Conservation (phyloP, 2,113 vertebrate species). For the Sterna hirundo region DNA sequence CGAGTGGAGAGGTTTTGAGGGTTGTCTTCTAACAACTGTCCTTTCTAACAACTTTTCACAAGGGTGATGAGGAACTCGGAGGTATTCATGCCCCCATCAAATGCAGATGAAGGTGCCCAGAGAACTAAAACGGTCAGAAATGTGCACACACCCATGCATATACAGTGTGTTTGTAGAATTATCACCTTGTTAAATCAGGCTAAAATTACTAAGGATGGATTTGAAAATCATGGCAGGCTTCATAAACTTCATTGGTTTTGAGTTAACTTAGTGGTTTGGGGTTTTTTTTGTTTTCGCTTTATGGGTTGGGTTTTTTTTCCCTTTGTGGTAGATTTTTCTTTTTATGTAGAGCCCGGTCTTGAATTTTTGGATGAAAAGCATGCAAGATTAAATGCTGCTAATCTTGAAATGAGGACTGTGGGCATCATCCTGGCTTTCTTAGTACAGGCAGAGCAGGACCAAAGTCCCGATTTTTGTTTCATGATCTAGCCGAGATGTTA, state of each 20-base stretch:
- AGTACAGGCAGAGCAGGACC: neutral
- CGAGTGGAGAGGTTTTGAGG: neutral
- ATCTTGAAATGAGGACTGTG: neutral
- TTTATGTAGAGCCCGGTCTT: neutral
- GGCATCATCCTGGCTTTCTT: neutral
- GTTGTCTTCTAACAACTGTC: neutral
- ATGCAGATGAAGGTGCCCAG: neutral
- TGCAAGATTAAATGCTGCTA: neutral
- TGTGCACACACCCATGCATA: rapidly evolving
- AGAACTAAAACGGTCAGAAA: neutral
- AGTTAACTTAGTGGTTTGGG: neutral
- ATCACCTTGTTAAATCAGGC: neutral
- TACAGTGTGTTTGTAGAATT: too few species aligned
- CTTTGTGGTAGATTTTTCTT: neutral
- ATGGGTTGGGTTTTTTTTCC: neutral
- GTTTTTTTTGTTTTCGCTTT: neutral
- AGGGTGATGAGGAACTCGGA: neutral
- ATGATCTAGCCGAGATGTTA: neutral
- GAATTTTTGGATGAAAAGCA: neutral
- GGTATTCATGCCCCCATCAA: neutral
- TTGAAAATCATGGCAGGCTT: neutral
- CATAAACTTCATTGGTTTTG: neutral
- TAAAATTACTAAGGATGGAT: neutral
- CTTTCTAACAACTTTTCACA: neutral
- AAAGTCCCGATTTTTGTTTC: neutral